phyloP scores from a whole-genome alignment of 2,113 vertebrate genomes.

The Elanus axillaris region DNA sequence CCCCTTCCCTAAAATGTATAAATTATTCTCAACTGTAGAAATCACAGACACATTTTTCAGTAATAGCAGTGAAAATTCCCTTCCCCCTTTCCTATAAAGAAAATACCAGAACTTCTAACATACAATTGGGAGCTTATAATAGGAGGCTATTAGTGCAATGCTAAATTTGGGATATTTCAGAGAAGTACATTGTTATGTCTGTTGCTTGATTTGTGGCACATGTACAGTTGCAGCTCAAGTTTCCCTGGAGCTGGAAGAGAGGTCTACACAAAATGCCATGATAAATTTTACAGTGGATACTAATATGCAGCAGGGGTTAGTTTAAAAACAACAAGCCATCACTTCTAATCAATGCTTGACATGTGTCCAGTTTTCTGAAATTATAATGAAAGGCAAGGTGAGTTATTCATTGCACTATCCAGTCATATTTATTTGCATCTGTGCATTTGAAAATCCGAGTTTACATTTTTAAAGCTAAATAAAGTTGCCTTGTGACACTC shows the following conservation, averaged over 20 bases:
- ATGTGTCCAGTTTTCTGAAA: neutral
- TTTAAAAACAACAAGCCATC: slow-evolving; percentile 2
- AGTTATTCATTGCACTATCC: neutral
- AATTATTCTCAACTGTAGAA: neutral
- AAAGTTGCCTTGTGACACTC: slow-evolving; percentile 75
- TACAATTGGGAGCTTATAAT: neutral
- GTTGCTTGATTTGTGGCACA: neutral
- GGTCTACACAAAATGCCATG: neutral
- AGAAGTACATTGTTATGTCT: neutral
- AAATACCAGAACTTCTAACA: slow-evolving; percentile 11
- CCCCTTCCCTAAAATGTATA: neutral
- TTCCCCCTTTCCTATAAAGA: neutral
- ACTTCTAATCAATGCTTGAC: slow-evolving; percentile 7
- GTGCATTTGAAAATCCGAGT: slow-evolving; percentile 65
- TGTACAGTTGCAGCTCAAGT: neutral
- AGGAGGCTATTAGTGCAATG: neutral
- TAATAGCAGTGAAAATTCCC: neutral
- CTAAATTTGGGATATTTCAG: slow-evolving; percentile 18
- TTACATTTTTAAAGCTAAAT: slow-evolving; percentile 79
- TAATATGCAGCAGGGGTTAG: neutral
- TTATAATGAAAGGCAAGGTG: neutral
- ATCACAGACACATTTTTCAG: neutral
- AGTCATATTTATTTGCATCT: slow-evolving; percentile 55
- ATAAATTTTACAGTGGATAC: neutral
- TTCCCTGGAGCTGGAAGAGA: neutral